Base-by-base conservation (phyloP, 2,888 invertebrate species). In the Iselma pallidipennis region DNA sequence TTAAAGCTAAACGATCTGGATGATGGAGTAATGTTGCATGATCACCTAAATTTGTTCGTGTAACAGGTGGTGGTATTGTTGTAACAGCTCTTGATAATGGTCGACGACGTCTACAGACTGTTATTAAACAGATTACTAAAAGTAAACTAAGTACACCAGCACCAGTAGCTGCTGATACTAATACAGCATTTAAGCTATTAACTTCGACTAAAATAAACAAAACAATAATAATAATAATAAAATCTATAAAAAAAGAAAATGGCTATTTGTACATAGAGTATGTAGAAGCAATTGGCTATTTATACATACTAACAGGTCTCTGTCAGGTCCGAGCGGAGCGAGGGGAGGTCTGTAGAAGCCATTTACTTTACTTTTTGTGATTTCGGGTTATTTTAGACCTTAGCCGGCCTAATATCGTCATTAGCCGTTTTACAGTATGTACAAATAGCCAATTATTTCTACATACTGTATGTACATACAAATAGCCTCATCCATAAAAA, bases 1-100 rank as follows among this genome's bases (percentile, higher is more conserved):
- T 85, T 62, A 85, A 76, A 29, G 85, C 84, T 69, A 85, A 76
- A 50, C 85, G 74, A 72, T 85, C 85, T n/a, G 82, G 83, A 73
- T 83, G 82, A 45, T 81, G 79, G 42, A 80, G 67, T 26, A 80
- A 72, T 45, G 75, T 74, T 5, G 78, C 77, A 61, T 80, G 80
- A 70, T 80, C 80, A 29, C 75, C 74, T 55, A 76, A 69, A 66
- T 73, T 75, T 51, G 74, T 70, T 42, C 72, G 66, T 42, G 68
- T 74, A 21, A 74, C 71, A 14, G 78, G 73, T 4, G 76, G 71
- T 14, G 77, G 70, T 49, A 77, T 70, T 14, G 77, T 62, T 45
- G 45, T 31, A 48, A 78, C 74, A 16, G 78, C 70, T 37, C 78
- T 74, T 28, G 76, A 67, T 53, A 78, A 61, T 45, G 77, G 76